Evolutionary conservation across 1,140 invertebrate species (phyloP), one percentile per base, ranked within the genome.

Genomic region (Hypothenemus hampei): DNA sequence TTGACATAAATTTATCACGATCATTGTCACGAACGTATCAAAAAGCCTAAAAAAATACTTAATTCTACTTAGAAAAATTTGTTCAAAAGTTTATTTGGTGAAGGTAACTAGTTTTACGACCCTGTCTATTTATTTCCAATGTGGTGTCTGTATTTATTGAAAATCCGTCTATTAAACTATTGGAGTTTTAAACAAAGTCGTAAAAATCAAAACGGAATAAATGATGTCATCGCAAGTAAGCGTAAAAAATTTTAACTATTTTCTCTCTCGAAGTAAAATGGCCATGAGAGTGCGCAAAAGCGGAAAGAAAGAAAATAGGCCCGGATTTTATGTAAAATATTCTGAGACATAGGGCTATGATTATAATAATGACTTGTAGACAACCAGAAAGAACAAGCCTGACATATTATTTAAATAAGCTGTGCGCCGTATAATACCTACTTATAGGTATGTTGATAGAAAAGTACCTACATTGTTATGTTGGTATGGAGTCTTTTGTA

Each of bases 391-490:
- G 47, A 57, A 57, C 55, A 51, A 57, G 55, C 45, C 54, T 50
- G 55, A 57, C 55, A 57, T 57, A 41, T 57, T 57, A 57, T 57
- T 57, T 57, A 57, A 57, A 57, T 57, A 57, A 57, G 55, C 47
- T 40, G 55, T 57, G 51, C n/a, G n/a, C n/a, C n/a, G n/a, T n/a
- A n/a, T n/a, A n/a, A n/a, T n/a, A n/a, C n/a, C n/a, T n/a, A n/a
- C n/a, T n/a, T n/a, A n/a, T n/a, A n/a, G n/a, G n/a, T n/a, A n/a
- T n/a, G n/a, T n/a, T n/a, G n/a, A n/a, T n/a, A n/a, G n/a, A n/a
- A n/a, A n/a, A n/a, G n/a, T n/a, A n/a, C n/a, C n/a, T n/a, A n/a
- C n/a, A n/a, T n/a, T n/a, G n/a, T n/a, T n/a, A n/a, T n/a, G n/a
- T n/a, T n/a, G n/a, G n/a, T n/a, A n/a, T n/a, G n/a, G n/a, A n/a